Evolutionary conservation across 2,888 invertebrate species (phyloP).

Genomic region (Athrips mouffetella): DNA sequence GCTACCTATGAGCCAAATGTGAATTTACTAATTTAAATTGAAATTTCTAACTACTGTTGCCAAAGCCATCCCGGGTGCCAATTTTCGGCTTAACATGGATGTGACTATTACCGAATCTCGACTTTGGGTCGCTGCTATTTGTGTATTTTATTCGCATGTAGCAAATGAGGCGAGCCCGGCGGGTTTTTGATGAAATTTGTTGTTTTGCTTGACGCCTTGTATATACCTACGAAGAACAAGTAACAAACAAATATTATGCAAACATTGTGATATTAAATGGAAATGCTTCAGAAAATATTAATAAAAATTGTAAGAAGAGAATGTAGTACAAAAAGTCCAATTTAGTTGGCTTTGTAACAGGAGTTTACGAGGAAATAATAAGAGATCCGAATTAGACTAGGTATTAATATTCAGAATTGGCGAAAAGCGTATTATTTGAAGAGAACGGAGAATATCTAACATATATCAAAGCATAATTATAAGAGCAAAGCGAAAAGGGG

Average conservation of each 20-base stretch:
- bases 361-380: too few species aligned
- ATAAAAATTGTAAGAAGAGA: too few species aligned
- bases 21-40: too few species aligned
- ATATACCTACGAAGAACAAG: conserved; percentile 70
- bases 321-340: too few species aligned
- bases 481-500: too few species aligned
- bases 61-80: conserved; percentile 48
- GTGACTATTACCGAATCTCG: conserved; percentile 43
- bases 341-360: too few species aligned
- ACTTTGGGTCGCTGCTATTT: conserved; percentile 60
- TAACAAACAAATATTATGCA: conserved; percentile 20
- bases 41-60: conserved; percentile 48
- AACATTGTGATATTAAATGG: background rate
- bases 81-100: conserved; percentile 42
- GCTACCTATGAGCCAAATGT: too few species aligned
- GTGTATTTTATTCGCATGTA: conserved; percentile 72
- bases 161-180: conserved; percentile 71
- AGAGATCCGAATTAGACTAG: too few species aligned
- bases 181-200: conserved; percentile 71
- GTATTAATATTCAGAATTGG: too few species aligned
- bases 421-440: too few species aligned
- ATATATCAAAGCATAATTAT: too few species aligned
- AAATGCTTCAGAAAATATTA: background rate
- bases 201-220: conserved; percentile 58
- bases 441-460: too few species aligned